Base-by-base conservation (phyloP, 2,888 invertebrate genomes). In the Eurytoma adleriae region DNA sequence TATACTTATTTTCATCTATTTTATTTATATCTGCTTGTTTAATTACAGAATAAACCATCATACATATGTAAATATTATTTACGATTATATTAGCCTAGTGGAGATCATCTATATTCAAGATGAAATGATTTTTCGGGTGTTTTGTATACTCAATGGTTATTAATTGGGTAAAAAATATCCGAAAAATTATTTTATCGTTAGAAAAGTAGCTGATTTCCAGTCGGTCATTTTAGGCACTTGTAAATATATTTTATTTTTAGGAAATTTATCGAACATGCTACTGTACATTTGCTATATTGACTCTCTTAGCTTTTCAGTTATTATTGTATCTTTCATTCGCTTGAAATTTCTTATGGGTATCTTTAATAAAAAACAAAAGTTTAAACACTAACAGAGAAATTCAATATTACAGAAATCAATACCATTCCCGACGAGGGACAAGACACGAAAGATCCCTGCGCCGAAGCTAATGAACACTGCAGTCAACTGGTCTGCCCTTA, bases 401-500 rank as follows among this genome's bases (percentile, higher is more conserved):
- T 48, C 13, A 73, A 68, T 13, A 50, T 79, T 81, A 48, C 72
- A 83, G 83, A 75, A 79, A 72, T 75, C 56, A 83, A 83, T 69
- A 78, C 75, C 0, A 81, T 83, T 18, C 81, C 83, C 2, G 89
- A 89, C 3, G 91, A 89, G 20, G 85, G 85, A 83, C 90, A 83
- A 52, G 85, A 83, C 61, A 79, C 84, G 52, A 91, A 91, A 84
- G 91, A 91, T 77, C 91, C 91, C 67, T 95, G 96, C 86, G 92
- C 92, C 72, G 90, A 89, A 56, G 93, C 92, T 85, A 92, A 91
- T 64, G 92, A 93, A 27, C 93, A 95, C 86, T 96, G 96, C 87
- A 90, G 90, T 0, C 90, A 91, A 0, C 88, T 95, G 18, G 93
- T 92, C 14, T 97, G 97, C 90, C 93, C 94, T 4, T 95, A 95